phyloP scores from a whole-genome alignment of 2,113 vertebrate species.

The Pardalotus punctatus region DNA sequence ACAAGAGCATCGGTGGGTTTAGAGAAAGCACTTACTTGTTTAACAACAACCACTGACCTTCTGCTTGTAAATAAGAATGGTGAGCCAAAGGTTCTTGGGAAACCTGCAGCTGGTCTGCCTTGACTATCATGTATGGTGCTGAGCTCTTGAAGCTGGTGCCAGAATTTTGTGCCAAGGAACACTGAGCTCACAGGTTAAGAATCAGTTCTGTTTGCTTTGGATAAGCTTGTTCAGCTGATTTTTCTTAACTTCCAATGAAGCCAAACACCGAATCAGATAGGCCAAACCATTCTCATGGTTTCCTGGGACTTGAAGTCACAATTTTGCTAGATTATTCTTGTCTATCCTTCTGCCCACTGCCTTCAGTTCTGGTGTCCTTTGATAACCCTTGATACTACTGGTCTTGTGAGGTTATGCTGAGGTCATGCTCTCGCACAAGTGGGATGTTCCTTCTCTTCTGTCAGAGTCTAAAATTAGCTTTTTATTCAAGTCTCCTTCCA shows the following conservation, averaged over 20 bases:
- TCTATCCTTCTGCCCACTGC: not conserved
- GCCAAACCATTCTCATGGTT: not conserved
- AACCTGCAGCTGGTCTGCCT: not conserved
- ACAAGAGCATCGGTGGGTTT: accelerated
- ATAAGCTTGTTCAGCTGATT: not conserved
- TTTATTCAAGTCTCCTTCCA: not conserved
- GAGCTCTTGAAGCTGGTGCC: not conserved
- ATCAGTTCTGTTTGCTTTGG: not conserved
- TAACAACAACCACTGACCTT: not conserved
- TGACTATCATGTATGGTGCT: not conserved
- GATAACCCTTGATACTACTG: not conserved
- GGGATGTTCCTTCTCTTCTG: not conserved
- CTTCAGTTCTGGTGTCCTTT: not conserved
- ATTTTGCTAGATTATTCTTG: not conserved
- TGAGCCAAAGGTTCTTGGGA: not conserved
- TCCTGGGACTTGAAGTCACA: not conserved
- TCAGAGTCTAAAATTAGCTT: slow-evolving; percentile 9
- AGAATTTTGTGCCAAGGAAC: not conserved
- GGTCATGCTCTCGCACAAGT: not conserved
- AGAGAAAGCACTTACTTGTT: not conserved
- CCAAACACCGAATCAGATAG: not conserved
- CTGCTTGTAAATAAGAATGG: accelerated
- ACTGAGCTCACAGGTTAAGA: not conserved
- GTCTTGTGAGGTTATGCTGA: not conserved
- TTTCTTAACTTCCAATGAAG: not conserved